Percentiles rank a stretch among this genome's conserved stretches.
Conservation (phyloP, 2,113 vertebrate species). For the Mugil cephalus region DNA sequence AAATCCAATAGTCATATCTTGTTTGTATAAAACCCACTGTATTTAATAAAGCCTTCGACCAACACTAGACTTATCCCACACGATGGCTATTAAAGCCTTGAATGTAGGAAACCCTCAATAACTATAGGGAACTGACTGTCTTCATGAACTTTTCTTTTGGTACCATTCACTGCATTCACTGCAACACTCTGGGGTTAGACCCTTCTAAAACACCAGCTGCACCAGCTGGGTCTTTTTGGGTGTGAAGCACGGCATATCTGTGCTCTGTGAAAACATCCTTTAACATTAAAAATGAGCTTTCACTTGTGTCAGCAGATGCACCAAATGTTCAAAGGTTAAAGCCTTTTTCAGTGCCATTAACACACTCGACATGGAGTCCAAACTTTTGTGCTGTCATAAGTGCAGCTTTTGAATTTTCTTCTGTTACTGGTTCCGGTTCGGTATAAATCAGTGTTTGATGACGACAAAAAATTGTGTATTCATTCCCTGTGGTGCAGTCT, state of each 20-base stretch:
- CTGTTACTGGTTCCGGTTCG: background rate
- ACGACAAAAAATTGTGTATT: background rate
- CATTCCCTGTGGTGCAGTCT: background rate
- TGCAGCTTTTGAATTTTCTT: background rate
- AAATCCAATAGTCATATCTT: background rate
- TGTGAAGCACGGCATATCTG: background rate
- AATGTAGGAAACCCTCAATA: background rate
- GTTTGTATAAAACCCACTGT: background rate
- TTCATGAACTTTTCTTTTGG: background rate
- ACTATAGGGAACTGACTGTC: background rate
- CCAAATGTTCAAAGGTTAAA: background rate
- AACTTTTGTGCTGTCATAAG: background rate
- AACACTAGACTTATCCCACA: too few species aligned
- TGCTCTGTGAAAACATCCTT: background rate
- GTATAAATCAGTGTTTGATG: background rate
- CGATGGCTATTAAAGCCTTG: background rate
- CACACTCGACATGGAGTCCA: background rate
- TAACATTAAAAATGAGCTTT: background rate
- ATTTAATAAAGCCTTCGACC: too few species aligned
- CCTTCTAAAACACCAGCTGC: background rate
- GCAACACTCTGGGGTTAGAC: background rate
- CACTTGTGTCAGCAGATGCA: background rate
- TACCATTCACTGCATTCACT: conserved; percentile 4
- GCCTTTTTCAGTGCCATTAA: background rate
- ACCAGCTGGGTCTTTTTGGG: background rate